Conservation (phyloP, 2,888 invertebrate genomes). For the Molorchus minor region DNA sequence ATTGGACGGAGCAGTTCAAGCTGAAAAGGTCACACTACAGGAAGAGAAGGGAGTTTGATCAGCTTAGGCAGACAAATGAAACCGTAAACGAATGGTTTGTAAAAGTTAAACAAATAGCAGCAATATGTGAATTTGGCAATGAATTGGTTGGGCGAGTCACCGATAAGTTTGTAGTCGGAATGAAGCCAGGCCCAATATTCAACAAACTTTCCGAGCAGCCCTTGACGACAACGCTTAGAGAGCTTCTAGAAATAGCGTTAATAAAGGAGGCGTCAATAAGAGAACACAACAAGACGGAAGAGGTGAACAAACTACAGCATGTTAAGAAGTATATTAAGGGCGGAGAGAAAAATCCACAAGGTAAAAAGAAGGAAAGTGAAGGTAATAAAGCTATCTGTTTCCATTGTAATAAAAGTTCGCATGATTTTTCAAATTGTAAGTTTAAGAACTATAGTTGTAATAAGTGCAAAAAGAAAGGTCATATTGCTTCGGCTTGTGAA, state of each 20-base stretch:
- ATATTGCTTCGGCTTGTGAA: slow-evolving; percentile 11
- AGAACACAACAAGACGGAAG: too few relatives aligned
- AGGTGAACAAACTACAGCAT: too few relatives aligned
- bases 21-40: slow-evolving; percentile 26
- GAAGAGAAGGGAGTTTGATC: slow-evolving; percentile 8
- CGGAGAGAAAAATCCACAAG: too few relatives aligned
- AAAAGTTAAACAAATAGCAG: slow-evolving; percentile 6
- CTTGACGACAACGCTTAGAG: too few relatives aligned
- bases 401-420: background rate
- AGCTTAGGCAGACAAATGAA: slow-evolving; percentile 6
- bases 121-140: slow-evolving; percentile 9
- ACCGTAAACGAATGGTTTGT: slow-evolving; percentile 20
- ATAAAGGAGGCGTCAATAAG: too few relatives aligned
- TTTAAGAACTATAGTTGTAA: slow-evolving; percentile 18
- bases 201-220: too few relatives aligned
- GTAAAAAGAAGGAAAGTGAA: too few relatives aligned
- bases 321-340: too few relatives aligned
- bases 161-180: background rate
- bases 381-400: too few relatives aligned
- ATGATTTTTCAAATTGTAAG: background rate
- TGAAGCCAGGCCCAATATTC: background rate
- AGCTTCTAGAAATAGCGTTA: too few relatives aligned
- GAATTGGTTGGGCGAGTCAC: background rate
- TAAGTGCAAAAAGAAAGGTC: slow-evolving; percentile 16
- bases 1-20: slow-evolving; percentile 28